Percentiles rank a stretch among this genome's conserved stretches.
Evolutionary conservation across 37 sponge, comb jelly and placozoan genomes (phyloP).

Genomic region (Tethya wilhelma): DNA sequence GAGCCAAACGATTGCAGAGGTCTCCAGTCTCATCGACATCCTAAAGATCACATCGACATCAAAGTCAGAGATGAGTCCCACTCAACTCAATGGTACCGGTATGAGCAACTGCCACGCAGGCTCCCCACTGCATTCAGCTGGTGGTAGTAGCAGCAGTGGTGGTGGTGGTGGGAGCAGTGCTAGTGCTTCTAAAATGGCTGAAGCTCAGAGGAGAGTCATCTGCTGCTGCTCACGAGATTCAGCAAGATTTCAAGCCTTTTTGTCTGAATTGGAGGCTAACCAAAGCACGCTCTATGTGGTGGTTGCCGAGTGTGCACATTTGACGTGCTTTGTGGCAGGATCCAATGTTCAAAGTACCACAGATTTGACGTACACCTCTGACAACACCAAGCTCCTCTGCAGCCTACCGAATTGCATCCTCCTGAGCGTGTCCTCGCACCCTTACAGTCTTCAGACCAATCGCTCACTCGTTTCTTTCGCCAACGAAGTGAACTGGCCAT

Average conservation of each 20-base stretch:
- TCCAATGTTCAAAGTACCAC: background rate
- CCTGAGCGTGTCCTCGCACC: slow-evolving; percentile 61
- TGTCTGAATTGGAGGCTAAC: slow-evolving; percentile 17
- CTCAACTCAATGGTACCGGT: no score
- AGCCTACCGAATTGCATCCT: slow-evolving; percentile 48
- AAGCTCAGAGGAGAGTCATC: slow-evolving; percentile 26
- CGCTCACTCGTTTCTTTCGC: slow-evolving; percentile 51
- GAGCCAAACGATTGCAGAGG: slow-evolving; percentile 3
- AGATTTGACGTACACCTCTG: background rate
- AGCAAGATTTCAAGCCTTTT: background rate
- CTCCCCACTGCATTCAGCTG: background rate
- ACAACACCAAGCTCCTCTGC: slow-evolving; percentile 13
- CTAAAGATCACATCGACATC: slow-evolving; percentile 31
- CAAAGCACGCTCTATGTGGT: slow-evolving; percentile 42
- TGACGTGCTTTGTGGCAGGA: slow-evolving; percentile 9
- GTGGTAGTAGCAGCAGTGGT: background rate
- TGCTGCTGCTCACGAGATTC: slow-evolving; percentile 15
- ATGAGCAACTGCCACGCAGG: background rate
- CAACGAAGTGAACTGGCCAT: slow-evolving; percentile 77
- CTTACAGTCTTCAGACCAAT: slow-evolving; percentile 64
- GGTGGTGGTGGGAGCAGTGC: background rate
- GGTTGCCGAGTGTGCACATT: slow-evolving; percentile 45
- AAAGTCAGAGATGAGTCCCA: slow-evolving; percentile 24
- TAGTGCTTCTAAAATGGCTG: background rate
- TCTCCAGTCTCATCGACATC: slow-evolving; percentile 35